A percentile compares a stretch with the other conserved stretches of the same genome.
Conservation (phyloP, 1,140 invertebrate species). For the Zaprionus tsacasi region DNA sequence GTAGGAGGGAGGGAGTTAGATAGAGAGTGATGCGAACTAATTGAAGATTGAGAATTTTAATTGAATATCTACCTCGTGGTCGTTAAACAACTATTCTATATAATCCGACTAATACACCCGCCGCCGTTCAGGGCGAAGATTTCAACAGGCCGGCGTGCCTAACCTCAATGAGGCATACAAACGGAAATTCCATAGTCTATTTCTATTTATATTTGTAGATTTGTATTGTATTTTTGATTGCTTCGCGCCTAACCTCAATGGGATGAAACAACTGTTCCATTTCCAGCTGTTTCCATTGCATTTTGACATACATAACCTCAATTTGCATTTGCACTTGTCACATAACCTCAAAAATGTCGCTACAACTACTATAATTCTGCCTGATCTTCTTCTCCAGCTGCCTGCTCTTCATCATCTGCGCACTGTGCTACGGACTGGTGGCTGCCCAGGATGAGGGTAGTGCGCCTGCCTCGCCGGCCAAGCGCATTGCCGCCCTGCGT, state of each 20-base stretch:
- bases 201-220: background rate
- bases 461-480: constrained; percentile 52
- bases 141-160: background rate
- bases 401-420: constrained; percentile 77
- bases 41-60: constrained; percentile 8
- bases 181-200: background rate
- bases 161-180: background rate
- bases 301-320: background rate
- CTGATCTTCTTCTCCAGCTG: constrained; percentile 46
- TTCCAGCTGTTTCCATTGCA: background rate
- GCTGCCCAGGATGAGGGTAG: constrained; percentile 66
- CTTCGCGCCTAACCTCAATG: too few relatives aligned
- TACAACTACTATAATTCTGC: background rate
- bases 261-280: background rate
- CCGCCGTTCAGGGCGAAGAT: background rate
- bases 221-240: too few relatives aligned
- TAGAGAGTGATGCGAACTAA: constrained; percentile 13
- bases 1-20: background rate
- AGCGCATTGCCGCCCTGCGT: constrained; percentile 70
- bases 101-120: background rate
- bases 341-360: constrained; percentile 1
- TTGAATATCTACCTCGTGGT: constrained; percentile 21
- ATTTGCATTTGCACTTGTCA: background rate
- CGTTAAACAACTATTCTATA: constrained; percentile 13
- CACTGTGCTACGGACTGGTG: constrained; percentile 67